These are phyloP conservation scores for Galeruca laticollis DNA, from an alignment of 2,888 invertebrate genomes.

Conservation along the genomic window DNA sequence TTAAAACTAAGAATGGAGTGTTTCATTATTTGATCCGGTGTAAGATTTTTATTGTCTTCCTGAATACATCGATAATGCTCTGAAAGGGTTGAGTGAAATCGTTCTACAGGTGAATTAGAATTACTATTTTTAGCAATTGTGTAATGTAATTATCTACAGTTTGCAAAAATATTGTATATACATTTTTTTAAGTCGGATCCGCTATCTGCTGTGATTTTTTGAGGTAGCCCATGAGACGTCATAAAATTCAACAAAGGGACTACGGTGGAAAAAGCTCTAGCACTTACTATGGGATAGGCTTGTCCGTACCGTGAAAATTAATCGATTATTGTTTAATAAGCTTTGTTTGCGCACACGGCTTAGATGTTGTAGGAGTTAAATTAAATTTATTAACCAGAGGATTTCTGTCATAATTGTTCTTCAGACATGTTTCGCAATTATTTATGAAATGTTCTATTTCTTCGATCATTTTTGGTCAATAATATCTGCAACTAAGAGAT, in stretches of 20 bases:
- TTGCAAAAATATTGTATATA: constrained; percentile 16
- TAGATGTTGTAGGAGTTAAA: too few species aligned
- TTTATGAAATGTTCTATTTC: too few species aligned
- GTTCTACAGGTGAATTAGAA: too few species aligned
- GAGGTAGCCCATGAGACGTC: constrained; percentile 15
- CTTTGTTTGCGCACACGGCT: constrained; percentile 4
- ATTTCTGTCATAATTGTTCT: too few species aligned
- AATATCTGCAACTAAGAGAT: too few species aligned
- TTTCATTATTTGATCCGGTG: constrained; percentile 4
- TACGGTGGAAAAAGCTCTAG: constrained; percentile 12
- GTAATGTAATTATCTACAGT: constrained; percentile 12
- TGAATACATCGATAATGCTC: constrained; percentile 4
- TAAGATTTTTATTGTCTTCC: constrained; percentile 15
- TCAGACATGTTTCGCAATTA: too few species aligned
- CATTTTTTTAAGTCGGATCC: constrained; percentile 19
- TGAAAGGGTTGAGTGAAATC: too few species aligned
- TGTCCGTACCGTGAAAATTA: constrained; percentile 28
- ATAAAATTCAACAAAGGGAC: constrained; percentile 30
- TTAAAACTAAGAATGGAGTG: too few species aligned
- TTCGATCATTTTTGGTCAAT: too few species aligned
- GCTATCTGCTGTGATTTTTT: constrained; percentile 27
- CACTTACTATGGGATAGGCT: constrained; percentile 22
- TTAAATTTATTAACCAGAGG: too few species aligned
- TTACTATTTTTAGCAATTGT: constrained; percentile 24
- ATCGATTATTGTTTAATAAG: constrained; percentile 27